A percentile compares a stretch with the other conserved stretches of the same genome.
These are phyloP conservation scores for Lamellibrachia luymesi DNA, from an alignment of 1,140 invertebrate genomes.

Conservation along the genomic window DNA sequence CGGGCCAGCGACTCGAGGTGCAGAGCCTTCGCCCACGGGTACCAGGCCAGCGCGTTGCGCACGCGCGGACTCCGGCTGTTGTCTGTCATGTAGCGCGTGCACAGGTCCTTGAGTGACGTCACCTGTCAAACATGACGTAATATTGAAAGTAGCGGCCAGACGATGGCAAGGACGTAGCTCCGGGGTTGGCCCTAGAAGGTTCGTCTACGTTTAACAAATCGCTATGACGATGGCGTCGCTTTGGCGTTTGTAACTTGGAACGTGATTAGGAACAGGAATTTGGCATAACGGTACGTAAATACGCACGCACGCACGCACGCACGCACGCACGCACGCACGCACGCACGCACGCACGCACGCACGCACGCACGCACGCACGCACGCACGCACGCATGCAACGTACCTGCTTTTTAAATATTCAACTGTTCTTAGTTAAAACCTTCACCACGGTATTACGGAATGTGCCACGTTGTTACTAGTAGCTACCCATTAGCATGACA, in stretches of 20 bases:
- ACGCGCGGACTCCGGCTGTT: slow-evolving; percentile 49
- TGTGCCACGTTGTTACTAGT: too few relatives aligned
- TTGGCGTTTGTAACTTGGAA: background rate
- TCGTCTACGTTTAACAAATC: too few relatives aligned
- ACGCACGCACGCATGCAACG: background rate
- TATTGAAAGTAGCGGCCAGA: background rate
- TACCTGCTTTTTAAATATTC: too few relatives aligned
- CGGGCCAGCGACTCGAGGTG: slow-evolving; percentile 44
- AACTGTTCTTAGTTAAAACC: too few relatives aligned
- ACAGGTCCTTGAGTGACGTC: slow-evolving; percentile 49
- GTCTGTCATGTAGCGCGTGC: slow-evolving; percentile 53
- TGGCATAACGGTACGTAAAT: background rate
- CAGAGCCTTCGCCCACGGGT: slow-evolving; percentile 54
- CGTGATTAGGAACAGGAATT: background rate
- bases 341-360: background rate
- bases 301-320: slow-evolving; percentile 1
- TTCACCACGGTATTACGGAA: too few relatives aligned
- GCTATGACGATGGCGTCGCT: too few relatives aligned
- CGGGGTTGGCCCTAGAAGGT: too few relatives aligned
- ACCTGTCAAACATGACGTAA: slow-evolving; percentile 30
- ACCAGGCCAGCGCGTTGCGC: slow-evolving; percentile 53
- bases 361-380: background rate
- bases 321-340: background rate
- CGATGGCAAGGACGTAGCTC: background rate
- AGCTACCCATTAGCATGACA: background rate